Base-by-base conservation (phyloP, 2,113 vertebrate genomes). In the Ceyx cyanopectus region DNA sequence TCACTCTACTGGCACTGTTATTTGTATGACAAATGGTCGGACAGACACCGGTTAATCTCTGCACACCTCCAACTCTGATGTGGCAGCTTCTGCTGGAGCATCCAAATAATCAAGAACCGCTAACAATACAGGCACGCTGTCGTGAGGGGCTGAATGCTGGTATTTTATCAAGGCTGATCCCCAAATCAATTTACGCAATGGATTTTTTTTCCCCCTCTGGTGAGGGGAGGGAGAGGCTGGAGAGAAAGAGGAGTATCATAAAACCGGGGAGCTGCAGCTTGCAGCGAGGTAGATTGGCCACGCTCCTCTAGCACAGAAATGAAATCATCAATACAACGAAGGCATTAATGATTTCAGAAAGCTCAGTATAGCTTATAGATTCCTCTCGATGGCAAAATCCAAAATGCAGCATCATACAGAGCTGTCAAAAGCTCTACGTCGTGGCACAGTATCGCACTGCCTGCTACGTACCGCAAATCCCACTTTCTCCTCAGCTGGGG, bases 1-100 rank as follows among this genome's bases (percentile, higher is more conserved):
- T 98, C 98, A 98, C 98, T 98, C 98, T 98, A 97, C 97, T 96
- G 98, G 97, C 97, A 95, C 96, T 32, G 96, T 97, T 97, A 97
- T 98, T 98, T 97, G 97, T 89, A 96, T 98, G 98, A 99, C 95
- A 97, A 98, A 99, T 97, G 95, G 98, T 86, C 40, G 92, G 93
- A 86, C 70, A 95, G 97, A 70, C 93, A 97, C 95, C 78, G 60
- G 96, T 97, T 94, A 92, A 98, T 98, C 97, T 97, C 94, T 2
- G 75, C 85, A 85, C 93, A 93, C 87, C 90, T 95, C 94, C 41
- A 41, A 50, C 93, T 93, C 74, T 0, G 91, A 81, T 37, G 80
- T 21, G 60, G 95, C 85, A 53, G 96, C 95, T 83, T 79, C 67
- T 60, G 95, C 91, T 0, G 4, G 58, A 74, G 89, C 90, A 73